These are phyloP conservation scores for Drosophila tsacasi DNA, from an alignment of 1,140 invertebrate genomes.

Conservation along the genomic window DNA sequence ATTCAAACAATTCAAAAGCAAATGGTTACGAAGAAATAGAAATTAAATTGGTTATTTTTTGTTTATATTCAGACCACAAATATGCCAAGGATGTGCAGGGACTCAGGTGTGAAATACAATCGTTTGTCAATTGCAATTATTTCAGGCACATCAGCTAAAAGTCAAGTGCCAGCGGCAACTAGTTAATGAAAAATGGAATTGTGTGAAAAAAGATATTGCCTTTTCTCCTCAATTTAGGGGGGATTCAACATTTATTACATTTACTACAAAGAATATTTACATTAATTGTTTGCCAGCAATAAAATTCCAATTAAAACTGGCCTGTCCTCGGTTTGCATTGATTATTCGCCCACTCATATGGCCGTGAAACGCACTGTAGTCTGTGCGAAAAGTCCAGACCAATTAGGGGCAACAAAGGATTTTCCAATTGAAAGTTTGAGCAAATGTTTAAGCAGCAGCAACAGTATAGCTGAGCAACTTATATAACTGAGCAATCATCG, in stretches of 20 bases:
- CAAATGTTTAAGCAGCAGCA: conserved; percentile 26
- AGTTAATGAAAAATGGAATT: not conserved
- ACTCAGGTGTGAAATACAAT: not conserved
- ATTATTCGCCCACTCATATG: not conserved
- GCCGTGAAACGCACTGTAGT: conserved; percentile 26
- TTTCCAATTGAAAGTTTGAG: conserved; percentile 34
- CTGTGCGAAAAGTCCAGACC: conserved; percentile 1
- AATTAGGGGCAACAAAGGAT: conserved; percentile 31
- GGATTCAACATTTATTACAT: not conserved
- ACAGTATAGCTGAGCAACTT: not conserved
- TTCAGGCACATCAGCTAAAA: not conserved
- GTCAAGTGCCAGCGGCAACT: not conserved
- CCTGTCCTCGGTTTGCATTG: no score
- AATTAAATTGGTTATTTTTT: not conserved
- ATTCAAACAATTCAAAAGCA: not conserved
- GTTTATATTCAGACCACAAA: not conserved
- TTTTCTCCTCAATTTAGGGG: not conserved
- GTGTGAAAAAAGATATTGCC: not conserved
- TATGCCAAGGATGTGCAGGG: not conserved
- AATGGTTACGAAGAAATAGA: not conserved
- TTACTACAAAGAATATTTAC: not conserved
- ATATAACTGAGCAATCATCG: conserved; percentile 4
- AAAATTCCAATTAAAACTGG: not conserved
- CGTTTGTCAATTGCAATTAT: conserved; percentile 5
- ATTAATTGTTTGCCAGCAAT: not conserved